Conservation (phyloP, 2,888 invertebrate genomes). For the Drosophila mulleri region DNA sequence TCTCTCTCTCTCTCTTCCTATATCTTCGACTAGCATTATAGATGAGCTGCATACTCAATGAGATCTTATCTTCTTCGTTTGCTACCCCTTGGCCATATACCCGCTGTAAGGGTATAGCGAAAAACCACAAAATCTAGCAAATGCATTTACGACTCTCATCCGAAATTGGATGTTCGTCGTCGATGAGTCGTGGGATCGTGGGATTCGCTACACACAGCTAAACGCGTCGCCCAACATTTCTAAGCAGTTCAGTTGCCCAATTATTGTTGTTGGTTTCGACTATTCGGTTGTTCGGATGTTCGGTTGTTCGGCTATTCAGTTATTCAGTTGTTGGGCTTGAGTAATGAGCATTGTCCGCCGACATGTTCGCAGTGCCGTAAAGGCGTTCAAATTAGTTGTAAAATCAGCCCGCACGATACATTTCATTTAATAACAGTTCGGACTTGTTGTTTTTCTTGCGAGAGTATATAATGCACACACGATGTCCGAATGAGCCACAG, state of each 20-base stretch:
- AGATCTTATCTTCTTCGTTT: background rate
- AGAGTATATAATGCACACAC: slow-evolving; percentile 62
- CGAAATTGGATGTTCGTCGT: slow-evolving; percentile 45
- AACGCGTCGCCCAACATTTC: slow-evolving; percentile 45
- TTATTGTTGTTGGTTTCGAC: slow-evolving; percentile 23
- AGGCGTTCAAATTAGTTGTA: slow-evolving; percentile 68
- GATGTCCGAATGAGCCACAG: slow-evolving; percentile 47
- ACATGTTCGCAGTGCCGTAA: slow-evolving; percentile 44
- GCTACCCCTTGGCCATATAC: background rate
- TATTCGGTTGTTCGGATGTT: slow-evolving; percentile 23
- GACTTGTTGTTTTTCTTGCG: slow-evolving; percentile 24
- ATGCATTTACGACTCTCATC: slow-evolving; percentile 39
- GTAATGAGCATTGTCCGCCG: slow-evolving; percentile 66
- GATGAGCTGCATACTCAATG: background rate
- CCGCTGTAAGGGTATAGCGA: background rate
- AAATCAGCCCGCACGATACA: slow-evolving; percentile 55
- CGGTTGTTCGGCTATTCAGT: slow-evolving; percentile 36
- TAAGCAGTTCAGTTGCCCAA: slow-evolving; percentile 51
- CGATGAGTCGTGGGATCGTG: slow-evolving; percentile 68
- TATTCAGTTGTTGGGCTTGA: slow-evolving; percentile 52
- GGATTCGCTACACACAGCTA: slow-evolving; percentile 47
- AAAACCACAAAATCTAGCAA: slow-evolving; percentile 25
- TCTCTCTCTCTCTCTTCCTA: background rate
- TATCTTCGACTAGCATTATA: background rate
- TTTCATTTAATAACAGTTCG: slow-evolving; percentile 47